Percentiles rank a stretch among this genome's conserved stretches.
These are phyloP conservation scores for Chascanopsetta lugubris DNA, from an alignment of 2,113 vertebrate genomes.

Conservation along the genomic window DNA sequence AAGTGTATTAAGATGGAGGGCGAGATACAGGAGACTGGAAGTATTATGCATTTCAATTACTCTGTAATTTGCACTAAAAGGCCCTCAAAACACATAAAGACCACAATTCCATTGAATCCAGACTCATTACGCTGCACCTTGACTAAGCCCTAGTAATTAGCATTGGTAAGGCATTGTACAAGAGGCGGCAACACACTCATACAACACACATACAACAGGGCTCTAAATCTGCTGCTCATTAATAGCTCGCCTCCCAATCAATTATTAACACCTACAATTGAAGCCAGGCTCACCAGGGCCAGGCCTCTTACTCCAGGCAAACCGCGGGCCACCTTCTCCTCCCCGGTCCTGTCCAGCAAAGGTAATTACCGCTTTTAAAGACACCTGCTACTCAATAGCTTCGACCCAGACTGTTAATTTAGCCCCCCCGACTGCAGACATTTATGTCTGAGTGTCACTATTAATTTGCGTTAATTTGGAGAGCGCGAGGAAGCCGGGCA, in stretches of 20 bases:
- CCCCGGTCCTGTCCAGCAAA: constrained; percentile 72
- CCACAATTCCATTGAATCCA: constrained; percentile 69
- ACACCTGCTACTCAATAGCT: constrained; percentile 88
- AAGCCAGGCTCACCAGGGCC: constrained; percentile 67
- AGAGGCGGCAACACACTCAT: constrained; percentile 76
- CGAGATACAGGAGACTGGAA: constrained; percentile 31
- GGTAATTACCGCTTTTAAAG: constrained; percentile 83
- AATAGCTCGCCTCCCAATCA: constrained; percentile 84
- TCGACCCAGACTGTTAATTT: constrained; percentile 82
- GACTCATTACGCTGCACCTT: constrained; percentile 79
- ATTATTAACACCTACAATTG: constrained; percentile 84
- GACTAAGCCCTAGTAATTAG: constrained; percentile 79
- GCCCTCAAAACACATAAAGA: constrained; percentile 74
- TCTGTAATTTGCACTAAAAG: constrained; percentile 70
- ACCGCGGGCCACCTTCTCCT: constrained; percentile 61
- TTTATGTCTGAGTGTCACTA: constrained; percentile 86
- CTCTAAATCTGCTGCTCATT: constrained; percentile 80
- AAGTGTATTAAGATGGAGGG: constrained; percentile 49
- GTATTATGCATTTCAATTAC: constrained; percentile 69
- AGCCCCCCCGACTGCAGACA: constrained; percentile 79
- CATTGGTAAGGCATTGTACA: constrained; percentile 74
- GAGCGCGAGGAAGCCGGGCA: constrained; percentile 60
- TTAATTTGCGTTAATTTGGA: constrained; percentile 86
- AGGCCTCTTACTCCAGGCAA: constrained; percentile 74
- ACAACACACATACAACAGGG: constrained; percentile 76